Evolutionary conservation across 2,113 vertebrate genomes (phyloP).

Genomic region (Peucedramus taeniatus): DNA sequence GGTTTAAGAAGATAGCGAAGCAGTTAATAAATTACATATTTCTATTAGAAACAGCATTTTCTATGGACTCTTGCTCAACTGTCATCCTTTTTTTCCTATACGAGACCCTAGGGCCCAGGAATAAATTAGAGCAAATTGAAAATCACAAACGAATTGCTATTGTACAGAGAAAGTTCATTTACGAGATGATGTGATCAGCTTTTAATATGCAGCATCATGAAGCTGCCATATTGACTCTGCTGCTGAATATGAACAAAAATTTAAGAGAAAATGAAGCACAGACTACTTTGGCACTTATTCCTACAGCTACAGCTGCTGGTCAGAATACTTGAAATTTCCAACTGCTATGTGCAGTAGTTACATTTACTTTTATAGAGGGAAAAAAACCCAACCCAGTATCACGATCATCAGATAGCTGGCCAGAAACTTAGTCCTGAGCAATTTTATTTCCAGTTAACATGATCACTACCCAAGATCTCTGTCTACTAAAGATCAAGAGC

Average conservation of each 20-base stretch:
- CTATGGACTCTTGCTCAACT: background rate
- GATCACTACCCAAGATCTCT: background rate
- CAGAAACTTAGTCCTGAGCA: background rate
- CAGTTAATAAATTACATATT: slow-evolving; percentile 49
- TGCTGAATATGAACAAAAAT: slow-evolving; percentile 36
- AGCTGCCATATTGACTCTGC: slow-evolving; percentile 49
- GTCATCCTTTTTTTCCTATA: background rate
- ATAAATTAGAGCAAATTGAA: slow-evolving; percentile 54
- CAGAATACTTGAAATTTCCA: background rate
- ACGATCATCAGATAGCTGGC: background rate
- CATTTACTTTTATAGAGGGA: background rate
- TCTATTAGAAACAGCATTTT: slow-evolving; percentile 12
- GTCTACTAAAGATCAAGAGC: background rate
- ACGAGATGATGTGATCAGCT: slow-evolving; percentile 27
- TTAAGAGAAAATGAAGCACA: background rate
- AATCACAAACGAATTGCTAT: slow-evolving; percentile 23
- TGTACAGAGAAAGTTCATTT: slow-evolving; percentile 28
- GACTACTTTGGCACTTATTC: background rate
- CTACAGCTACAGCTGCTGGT: background rate
- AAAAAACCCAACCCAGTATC: background rate
- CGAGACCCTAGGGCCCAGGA: background rate
- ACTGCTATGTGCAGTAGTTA: background rate
- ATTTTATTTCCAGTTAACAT: background rate
- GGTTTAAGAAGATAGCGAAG: slow-evolving; percentile 6
- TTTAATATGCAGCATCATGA: slow-evolving; percentile 49